phyloP scores from a whole-genome alignment of 92 coral and sea anemone species.

The Muricea muricata region DNA sequence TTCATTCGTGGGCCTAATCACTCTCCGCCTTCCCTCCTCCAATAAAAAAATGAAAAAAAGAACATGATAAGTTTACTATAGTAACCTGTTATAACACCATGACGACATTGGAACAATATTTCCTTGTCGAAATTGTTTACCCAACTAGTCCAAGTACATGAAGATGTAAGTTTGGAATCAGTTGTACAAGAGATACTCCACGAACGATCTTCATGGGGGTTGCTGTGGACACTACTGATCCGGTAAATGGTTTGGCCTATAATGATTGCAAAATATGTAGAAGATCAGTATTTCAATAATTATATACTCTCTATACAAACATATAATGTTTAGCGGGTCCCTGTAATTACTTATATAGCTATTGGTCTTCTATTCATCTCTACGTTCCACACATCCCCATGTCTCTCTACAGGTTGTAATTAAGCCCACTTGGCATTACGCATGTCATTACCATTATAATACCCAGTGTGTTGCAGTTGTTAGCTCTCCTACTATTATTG shows the following conservation, averaged over 20 bases:
- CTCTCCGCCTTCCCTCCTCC: not conserved
- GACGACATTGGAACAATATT: constrained; percentile 9
- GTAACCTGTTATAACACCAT: constrained; percentile 31
- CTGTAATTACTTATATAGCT: too few species aligned
- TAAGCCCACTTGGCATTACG: too few species aligned
- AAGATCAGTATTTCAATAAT: too few species aligned
- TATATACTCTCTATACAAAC: too few species aligned
- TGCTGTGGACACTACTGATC: constrained; percentile 32
- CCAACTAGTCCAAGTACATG: constrained; percentile 41
- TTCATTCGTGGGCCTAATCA: not conserved
- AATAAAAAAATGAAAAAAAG: not conserved
- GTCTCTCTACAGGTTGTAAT: too few species aligned
- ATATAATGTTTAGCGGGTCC: too few species aligned
- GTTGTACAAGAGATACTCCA: constrained; percentile 30
- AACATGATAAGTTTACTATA: not conserved
- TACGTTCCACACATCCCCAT: too few species aligned
- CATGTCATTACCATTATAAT: too few species aligned
- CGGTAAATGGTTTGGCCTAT: constrained; percentile 28
- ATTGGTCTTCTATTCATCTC: too few species aligned
- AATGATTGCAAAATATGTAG: not conserved
- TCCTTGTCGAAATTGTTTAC: constrained; percentile 17
- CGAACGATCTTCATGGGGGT: constrained; percentile 41
- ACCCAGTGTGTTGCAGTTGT: too few species aligned
- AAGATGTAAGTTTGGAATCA: not conserved
- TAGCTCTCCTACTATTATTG: too few species aligned